Base-by-base conservation (phyloP, 2,797 vertebrate genomes). In the Oryzias sinensis region DNA sequence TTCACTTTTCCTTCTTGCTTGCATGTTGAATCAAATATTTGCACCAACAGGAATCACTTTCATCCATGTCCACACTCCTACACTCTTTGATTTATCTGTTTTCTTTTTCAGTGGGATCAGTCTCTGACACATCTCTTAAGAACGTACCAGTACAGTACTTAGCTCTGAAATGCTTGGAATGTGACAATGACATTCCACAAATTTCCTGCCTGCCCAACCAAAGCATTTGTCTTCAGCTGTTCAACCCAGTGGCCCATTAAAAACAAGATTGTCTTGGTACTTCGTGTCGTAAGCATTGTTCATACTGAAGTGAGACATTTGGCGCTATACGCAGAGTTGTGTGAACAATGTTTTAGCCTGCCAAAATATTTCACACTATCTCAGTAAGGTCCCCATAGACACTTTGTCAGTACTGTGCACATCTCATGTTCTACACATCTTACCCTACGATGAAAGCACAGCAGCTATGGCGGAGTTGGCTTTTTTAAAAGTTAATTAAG, bases 151-250 rank as follows among this genome's bases (percentile, higher is more conserved):
- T 20, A 1, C 49, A 33, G 41, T 1, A 25, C 46, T 72, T 62
- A 69, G 59, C 59, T 81, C 37, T 66, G 81, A 76, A 77, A 90
- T 84, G 74, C 60, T 7, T 47, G 59, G 78, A 84, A 88, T 82
- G 74, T 76, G 49, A 71, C 72, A 43, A 60, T 72, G 52, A 61
- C 64, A 50, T 69, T 70, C 56, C 45, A 53, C 8, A 43, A 72
- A 68, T 65, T 63, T 70, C 72, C 75, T 5, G 55, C 51, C 25
- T 6, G 45, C 51, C 37, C 43, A 20, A 11, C 15, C n/a, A 42
- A 37, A 49, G 25, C 3, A 0, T 13, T 8, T 37, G 37, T 51
- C 7, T 61, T 15, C 14, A 63, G 56, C 60, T 50, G 13, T 64
- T 51, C 59, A 56, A 62, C 25, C 17, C 3, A 6, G 1, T 13